phyloP scores from a whole-genome alignment of 2,113 vertebrate species.

The Montifringilla adamsi region DNA sequence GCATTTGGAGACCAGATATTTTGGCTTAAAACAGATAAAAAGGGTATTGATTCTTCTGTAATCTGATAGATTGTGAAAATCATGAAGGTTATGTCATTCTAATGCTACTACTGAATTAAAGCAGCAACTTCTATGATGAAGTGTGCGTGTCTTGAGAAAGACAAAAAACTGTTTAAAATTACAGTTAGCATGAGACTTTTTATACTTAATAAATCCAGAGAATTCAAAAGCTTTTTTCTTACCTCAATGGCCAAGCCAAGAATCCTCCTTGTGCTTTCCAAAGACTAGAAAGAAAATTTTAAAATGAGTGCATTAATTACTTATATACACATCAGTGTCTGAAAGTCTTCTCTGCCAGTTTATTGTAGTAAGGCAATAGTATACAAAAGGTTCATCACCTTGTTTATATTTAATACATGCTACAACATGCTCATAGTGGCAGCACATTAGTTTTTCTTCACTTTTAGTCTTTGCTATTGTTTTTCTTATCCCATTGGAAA shows the following conservation, averaged over 20 bases:
- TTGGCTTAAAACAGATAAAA: neutral
- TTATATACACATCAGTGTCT: neutral
- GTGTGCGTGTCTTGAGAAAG: neutral
- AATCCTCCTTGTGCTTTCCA: constrained; percentile 97
- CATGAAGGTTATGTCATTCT: neutral
- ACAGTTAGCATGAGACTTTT: neutral
- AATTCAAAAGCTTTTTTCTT: constrained; percentile 58
- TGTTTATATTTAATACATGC: neutral
- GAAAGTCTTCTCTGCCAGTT: neutral
- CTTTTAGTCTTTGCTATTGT: neutral
- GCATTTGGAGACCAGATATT: neutral
- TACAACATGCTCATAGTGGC: neutral
- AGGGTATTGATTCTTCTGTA: neutral
- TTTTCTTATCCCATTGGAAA: neutral
- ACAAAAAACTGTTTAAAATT: neutral
- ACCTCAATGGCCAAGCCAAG: constrained; percentile 92
- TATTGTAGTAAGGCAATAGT: neutral
- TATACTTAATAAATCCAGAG: neutral
- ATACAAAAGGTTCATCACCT: neutral
- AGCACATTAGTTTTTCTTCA: neutral
- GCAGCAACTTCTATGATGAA: neutral
- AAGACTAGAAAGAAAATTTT: constrained; percentile 78
- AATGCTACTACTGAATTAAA: neutral
- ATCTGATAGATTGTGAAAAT: neutral
- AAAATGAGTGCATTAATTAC: neutral